Conservation (phyloP, 2,113 vertebrate genomes). For the Urocitellus parryii region DNA sequence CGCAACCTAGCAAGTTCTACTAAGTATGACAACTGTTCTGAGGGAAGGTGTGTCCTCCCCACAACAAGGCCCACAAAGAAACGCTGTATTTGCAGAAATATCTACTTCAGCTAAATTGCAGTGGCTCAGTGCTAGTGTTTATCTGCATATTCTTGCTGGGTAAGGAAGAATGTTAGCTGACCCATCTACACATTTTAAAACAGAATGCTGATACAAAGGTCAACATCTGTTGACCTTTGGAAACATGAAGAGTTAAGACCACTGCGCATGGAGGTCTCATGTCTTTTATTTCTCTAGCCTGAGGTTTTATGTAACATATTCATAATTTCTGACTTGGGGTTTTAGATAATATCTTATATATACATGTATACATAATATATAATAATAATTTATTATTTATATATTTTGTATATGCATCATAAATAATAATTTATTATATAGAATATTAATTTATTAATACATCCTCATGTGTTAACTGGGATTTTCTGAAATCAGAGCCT, state of each 20-base stretch:
- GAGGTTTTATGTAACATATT: background rate
- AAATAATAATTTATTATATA: background rate
- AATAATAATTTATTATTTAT: no score
- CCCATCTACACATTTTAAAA: background rate
- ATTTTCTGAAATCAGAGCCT: background rate
- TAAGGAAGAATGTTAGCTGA: constrained; percentile 9
- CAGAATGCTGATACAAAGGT: background rate
- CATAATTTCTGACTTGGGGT: no score
- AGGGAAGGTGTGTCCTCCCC: background rate
- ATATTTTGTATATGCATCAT: no score
- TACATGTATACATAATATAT: background rate
- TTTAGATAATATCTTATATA: no score
- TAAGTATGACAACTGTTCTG: background rate
- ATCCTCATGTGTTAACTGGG: background rate
- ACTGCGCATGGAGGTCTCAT: background rate
- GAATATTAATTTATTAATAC: background rate
- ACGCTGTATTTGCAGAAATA: background rate
- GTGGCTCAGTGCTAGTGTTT: background rate
- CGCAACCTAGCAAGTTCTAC: background rate
- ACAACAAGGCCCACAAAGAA: background rate
- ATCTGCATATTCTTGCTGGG: background rate
- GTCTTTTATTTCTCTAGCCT: background rate
- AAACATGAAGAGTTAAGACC: background rate
- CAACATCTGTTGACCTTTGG: background rate
- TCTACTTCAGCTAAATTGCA: background rate